Conservation (phyloP, 2,113 vertebrate genomes). For the Actenoides lindsayi region DNA sequence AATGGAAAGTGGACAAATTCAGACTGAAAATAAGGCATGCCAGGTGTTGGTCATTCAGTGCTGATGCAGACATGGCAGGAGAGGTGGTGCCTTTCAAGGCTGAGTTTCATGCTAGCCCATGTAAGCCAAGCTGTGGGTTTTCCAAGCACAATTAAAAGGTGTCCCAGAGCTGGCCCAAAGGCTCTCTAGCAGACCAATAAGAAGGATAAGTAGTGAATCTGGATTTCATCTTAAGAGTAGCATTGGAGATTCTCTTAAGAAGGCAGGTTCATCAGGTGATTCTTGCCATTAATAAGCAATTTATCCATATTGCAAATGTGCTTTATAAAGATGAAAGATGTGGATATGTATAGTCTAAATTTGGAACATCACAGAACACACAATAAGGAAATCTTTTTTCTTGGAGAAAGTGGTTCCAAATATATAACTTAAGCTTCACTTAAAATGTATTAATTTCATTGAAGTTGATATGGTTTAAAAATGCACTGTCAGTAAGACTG, state of each 20-base stretch:
- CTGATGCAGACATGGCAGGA: neutral
- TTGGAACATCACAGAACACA: neutral
- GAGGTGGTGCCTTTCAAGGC: neutral
- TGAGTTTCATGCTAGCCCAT: rapidly evolving
- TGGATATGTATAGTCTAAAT: neutral
- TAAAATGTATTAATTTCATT: neutral
- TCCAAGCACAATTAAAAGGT: neutral
- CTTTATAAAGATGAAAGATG: neutral
- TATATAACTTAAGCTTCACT: neutral
- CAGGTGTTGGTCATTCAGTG: neutral
- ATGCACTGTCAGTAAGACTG: neutral
- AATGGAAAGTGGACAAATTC: neutral
- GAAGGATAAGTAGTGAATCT: neutral
- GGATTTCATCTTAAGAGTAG: neutral
- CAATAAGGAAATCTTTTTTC: neutral
- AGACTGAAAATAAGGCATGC: neutral
- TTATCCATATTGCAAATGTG: neutral
- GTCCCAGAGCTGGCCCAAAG: neutral
- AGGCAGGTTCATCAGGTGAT: neutral
- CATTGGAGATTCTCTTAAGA: neutral
- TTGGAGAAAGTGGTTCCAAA: neutral
- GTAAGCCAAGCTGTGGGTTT: neutral
- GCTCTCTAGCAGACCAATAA: neutral
- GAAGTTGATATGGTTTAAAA: neutral
- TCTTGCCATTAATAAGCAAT: neutral